A percentile compares a stretch with the other conserved stretches of the same genome.
Conservation (phyloP, 1,140 invertebrate species). For the Riptortus pedestris region DNA sequence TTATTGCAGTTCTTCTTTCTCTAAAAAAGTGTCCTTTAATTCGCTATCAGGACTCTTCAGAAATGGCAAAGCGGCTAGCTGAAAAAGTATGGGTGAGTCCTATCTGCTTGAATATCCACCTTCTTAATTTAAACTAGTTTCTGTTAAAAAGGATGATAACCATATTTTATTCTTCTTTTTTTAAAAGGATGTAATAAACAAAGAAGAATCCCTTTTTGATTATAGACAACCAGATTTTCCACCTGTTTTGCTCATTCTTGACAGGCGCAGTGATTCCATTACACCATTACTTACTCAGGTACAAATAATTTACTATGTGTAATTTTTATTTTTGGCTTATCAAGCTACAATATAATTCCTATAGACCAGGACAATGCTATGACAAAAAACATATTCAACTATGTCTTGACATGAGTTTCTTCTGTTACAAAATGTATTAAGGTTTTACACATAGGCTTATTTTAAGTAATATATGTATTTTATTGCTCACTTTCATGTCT, state of each 20-base stretch:
- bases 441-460: too few species aligned
- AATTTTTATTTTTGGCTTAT: slow-evolving; percentile 18
- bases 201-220: slow-evolving; percentile 79
- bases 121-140: too few species aligned
- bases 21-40: slow-evolving; percentile 85
- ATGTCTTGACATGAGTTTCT: too few species aligned
- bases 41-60: slow-evolving; percentile 81
- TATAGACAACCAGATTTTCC: slow-evolving; percentile 60
- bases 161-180: neutral
- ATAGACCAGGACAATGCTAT: too few species aligned
- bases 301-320: slow-evolving; percentile 21
- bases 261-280: slow-evolving; percentile 85
- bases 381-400: too few species aligned
- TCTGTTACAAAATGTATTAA: too few species aligned
- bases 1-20: slow-evolving; percentile 79
- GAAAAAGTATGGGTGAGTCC: slow-evolving; percentile 55
- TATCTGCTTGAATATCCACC: too few species aligned
- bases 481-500: too few species aligned
- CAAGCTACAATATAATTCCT: too few species aligned
- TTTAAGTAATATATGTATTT: too few species aligned
- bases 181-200: slow-evolving; percentile 60
- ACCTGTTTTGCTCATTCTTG: slow-evolving; percentile 76
- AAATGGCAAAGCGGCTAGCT: slow-evolving; percentile 72
- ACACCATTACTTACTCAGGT: slow-evolving; percentile 91
- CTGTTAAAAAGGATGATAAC: neutral